Evolutionary conservation across 2,797 vertebrate genomes (phyloP), one percentile per base, ranked within the genome.

Genomic region (Perodicticus potto): DNA sequence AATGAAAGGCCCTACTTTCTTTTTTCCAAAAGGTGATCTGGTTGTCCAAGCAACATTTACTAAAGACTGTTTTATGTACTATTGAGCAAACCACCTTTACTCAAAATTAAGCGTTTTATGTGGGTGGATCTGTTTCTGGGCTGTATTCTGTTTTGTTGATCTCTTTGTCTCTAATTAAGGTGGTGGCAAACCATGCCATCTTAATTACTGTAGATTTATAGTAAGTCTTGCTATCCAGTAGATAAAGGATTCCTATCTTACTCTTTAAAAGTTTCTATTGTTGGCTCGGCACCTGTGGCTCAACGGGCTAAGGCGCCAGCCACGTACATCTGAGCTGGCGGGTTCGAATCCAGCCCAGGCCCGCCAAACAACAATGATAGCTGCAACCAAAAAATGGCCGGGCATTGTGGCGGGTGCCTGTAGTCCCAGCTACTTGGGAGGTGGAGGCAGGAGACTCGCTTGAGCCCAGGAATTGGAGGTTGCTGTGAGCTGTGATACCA

Each of bases 191-290:
- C 14, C 9, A 74, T 53, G 29, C 57, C 57, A 59, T 49, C 29
- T 76, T 49, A 76, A 76, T 76, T 76, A 78, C 53, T 69, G 7
- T 86, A 69, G 45, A 78, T 86, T 86, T 92, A 16, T 86, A 45
- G 16, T 85, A 57, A 57, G n/a, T 78, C 27, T 49, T 49, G 14
- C 32, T 49, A 57, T 37, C 53, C 32, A 49, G 43, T 57, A 76
- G 25, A 76, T 76, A 29, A 78, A 86, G 61, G 59, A n/a, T 27
- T 70, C 23, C 57, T 37, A 13, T 40, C n/a, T 83, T 72, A 55
- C 77, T 59, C 34, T 92, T 86, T 49, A 59, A 92, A 86, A 92
- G 23, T 92, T 92, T 92, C 20, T 23, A 20, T 57, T 53, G 25
- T 91, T 63, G n/a, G n/a, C n/a, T n/a, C n/a, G n/a, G n/a, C n/a